These are phyloP conservation scores for Aegithalos caudatus DNA, from an alignment of 2,113 vertebrate genomes.

Conservation along the genomic window DNA sequence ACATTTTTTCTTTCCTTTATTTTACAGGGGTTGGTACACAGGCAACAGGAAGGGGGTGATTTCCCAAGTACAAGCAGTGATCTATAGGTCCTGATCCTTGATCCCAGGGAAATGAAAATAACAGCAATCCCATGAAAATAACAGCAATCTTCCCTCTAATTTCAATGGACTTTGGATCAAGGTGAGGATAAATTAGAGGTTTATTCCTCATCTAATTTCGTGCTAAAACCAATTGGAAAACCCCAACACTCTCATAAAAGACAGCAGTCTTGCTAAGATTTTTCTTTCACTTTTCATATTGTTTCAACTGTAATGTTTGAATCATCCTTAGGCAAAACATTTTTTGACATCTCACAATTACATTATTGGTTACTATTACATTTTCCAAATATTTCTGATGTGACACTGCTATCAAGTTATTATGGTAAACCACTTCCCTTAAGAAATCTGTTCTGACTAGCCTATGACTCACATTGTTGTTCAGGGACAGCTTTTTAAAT, in stretches of 20 bases:
- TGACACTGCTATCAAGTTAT: background rate
- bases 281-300: background rate
- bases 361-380: background rate
- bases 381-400: background rate
- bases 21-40: background rate
- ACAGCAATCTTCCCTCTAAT: background rate
- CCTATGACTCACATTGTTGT: background rate
- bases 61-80: background rate
- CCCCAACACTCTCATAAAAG: background rate
- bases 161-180: background rate
- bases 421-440: background rate
- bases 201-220: background rate
- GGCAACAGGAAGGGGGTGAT: background rate
- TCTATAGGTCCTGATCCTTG: background rate
- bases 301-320: background rate
- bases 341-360: background rate
- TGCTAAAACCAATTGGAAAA: background rate
- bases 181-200: background rate
- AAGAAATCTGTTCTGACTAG: background rate
- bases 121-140: background rate
- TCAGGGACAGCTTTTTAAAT: background rate
- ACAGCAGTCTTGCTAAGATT: background rate
- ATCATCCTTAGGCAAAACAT: background rate
- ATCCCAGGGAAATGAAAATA: background rate
- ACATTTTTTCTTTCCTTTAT: background rate